phyloP scores from a whole-genome alignment of 2,888 invertebrate species.

The Tenodera sinensis region DNA sequence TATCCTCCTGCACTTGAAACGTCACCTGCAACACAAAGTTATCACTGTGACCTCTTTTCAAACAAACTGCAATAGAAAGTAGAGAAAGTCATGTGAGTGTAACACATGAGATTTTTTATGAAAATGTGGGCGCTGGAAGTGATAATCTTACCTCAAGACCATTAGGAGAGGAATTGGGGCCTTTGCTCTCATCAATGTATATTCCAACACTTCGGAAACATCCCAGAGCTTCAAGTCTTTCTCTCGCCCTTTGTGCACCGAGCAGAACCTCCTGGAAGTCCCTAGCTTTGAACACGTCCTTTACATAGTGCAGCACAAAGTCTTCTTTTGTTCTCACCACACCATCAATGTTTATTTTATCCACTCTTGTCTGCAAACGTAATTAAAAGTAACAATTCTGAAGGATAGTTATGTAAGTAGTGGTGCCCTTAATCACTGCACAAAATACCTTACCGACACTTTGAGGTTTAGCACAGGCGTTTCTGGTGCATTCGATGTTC shows the following conservation, averaged over 20 bases:
- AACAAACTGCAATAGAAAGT: no score
- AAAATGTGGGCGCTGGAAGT: no score
- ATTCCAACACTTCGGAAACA: conserved; percentile 86
- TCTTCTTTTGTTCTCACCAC: conserved; percentile 87
- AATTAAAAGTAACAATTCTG: no score
- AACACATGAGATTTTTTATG: no score
- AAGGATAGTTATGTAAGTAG: neutral
- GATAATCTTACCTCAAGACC: conserved; percentile 65
- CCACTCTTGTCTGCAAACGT: conserved; percentile 54
- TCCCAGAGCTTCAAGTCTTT: conserved; percentile 76
- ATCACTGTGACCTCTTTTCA: no score
- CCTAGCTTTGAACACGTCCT: conserved; percentile 75
- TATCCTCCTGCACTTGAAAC: conserved; percentile 80
- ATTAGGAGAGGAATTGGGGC: conserved; percentile 69
- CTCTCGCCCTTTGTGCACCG: conserved; percentile 58
- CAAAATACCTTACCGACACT: neutral
- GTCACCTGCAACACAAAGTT: conserved; percentile 72
- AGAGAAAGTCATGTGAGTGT: no score
- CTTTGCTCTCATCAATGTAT: conserved; percentile 82
- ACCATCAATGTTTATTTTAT: conserved; percentile 82
- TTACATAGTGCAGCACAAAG: conserved; percentile 72
- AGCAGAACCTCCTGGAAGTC: conserved; percentile 79
- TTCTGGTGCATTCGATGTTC: neutral
- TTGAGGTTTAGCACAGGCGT: neutral
- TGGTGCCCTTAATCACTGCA: neutral